Evolutionary conservation across 2,888 invertebrate species (phyloP).

Genomic region (Drosophila borealis): DNA sequence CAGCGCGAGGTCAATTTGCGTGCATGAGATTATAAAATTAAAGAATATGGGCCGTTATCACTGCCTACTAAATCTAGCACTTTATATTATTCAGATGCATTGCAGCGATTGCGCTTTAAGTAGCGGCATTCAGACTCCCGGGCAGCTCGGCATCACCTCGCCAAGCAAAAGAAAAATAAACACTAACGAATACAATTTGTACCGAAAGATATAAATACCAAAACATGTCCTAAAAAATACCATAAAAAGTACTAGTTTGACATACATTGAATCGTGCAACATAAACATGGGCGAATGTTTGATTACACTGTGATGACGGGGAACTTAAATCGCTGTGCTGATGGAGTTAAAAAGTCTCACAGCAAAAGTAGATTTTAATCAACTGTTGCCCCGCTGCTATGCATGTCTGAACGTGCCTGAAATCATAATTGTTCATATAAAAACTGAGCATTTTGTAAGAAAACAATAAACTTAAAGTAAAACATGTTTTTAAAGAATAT

Average conservation of each 20-base stretch:
- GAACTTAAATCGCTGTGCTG: too few species aligned
- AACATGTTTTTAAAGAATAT: conserved; percentile 13
- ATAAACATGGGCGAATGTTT: too few species aligned
- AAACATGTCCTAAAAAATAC: conserved; percentile 19
- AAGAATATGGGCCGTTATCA: conserved; percentile 1
- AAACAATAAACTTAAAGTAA: neutral
- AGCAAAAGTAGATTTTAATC: too few species aligned
- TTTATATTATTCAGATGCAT: conserved; percentile 20
- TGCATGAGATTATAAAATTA: neutral
- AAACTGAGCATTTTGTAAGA: neutral
- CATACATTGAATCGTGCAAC: too few species aligned
- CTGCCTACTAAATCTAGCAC: conserved; percentile 18
- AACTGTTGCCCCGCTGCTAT: neutral
- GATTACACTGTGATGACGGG: too few species aligned
- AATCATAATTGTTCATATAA: neutral
- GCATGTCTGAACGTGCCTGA: conserved; percentile 4
- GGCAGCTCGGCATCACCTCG: neutral
- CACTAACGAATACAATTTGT: conserved; percentile 20
- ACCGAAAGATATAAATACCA: neutral
- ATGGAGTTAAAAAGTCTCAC: too few species aligned
- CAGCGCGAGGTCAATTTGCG: conserved; percentile 23
- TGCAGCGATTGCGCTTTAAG: conserved; percentile 19
- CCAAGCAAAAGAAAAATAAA: conserved; percentile 19
- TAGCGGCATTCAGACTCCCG: conserved; percentile 18
- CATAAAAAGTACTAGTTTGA: neutral